phyloP scores from a whole-genome alignment of 2,888 invertebrate species.

The Hartigia nigra region DNA sequence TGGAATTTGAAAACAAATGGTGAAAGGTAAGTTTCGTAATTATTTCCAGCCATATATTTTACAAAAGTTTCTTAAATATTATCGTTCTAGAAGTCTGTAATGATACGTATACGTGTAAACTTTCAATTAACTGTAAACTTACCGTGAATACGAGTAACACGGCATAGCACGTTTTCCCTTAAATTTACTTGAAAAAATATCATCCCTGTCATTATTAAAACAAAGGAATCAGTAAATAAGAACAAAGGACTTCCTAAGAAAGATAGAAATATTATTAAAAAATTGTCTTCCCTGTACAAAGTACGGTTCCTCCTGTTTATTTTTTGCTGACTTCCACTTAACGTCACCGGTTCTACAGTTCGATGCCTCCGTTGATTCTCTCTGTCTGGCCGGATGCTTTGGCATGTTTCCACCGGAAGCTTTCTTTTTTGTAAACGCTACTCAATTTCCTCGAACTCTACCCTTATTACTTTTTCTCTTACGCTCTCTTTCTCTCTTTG shows the following conservation, averaged over 20 bases:
- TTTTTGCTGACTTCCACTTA: neutral
- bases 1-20: neutral
- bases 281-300: neutral
- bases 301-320: neutral
- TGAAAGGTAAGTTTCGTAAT: neutral
- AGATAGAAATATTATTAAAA: neutral
- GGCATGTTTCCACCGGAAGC: neutral
- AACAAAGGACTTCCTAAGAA: neutral
- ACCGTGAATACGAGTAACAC: neutral
- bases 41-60: neutral
- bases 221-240: neutral
- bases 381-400: neutral
- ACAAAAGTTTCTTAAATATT: neutral
- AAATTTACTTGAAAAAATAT: neutral
- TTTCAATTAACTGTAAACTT: neutral
- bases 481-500: constrained; percentile 10
- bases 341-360: neutral
- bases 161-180: neutral
- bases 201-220: neutral
- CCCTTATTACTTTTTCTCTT: constrained; percentile 8
- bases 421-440: neutral
- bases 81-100: neutral
- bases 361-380: neutral
- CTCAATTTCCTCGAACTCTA: neutral
- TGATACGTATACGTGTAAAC: neutral